Evolutionary conservation across 2,888 invertebrate genomes (phyloP), one percentile per base, ranked within the genome.

Genomic region (Melanargia galathea): DNA sequence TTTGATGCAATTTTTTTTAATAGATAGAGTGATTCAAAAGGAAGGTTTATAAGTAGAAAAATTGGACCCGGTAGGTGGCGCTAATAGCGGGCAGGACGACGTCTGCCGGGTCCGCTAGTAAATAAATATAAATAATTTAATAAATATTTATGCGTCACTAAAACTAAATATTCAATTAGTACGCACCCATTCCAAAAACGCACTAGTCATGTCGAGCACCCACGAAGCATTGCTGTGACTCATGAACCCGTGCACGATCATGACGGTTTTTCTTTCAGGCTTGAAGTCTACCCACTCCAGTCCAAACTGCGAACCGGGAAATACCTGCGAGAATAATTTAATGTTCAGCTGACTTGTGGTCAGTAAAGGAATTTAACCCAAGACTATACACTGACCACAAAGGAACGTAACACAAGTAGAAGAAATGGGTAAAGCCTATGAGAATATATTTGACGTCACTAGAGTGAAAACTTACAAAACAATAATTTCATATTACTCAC

Each of bases 181-280:
- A 55, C 57, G 30, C 30, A 94, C 94, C 92, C 92, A 92, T 68
- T 83, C 73, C 20, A 94, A 83, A 68, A 94, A 92, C 0, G 93
- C 93, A 24, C 80, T 80, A 16, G 93, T 92, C 92, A 94, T 92
- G 2, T 93, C 87, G 1, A 68, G 73, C n/a, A 94, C 89, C 94
- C 94, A 94, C 0, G 87, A 79, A 0, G 92, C 89, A 64, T 92
- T 88, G 62, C 93, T 92, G 70, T 92, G 89, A 59, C 93, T 93
- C 80, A 93, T 89, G 71, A 94, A 94, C 0, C 94, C 94, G 68
- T 94, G 94, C 0, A 94, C 90, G 24, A 94, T 93, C 72, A 94
- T 79, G 13, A 93, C 82, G 0, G 94, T 94, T 67, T 79, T 83
- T 49, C 92, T 83, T 1, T 75, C 76, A 0, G 92, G 83, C n/a